Base-by-base conservation (phyloP, 1,140 invertebrate species). In the Phocides pigmalion region DNA sequence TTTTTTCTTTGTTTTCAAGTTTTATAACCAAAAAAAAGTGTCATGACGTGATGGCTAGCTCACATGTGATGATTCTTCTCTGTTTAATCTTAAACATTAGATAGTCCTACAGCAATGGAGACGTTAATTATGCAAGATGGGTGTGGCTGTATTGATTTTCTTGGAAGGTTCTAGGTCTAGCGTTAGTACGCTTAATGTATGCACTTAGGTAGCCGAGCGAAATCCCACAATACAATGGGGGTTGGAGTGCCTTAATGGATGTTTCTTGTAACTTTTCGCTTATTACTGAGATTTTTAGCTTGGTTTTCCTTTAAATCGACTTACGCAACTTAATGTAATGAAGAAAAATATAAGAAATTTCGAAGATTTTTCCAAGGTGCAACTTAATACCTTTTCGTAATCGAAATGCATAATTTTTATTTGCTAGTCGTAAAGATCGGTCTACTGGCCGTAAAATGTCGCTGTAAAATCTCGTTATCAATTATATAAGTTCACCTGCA, bases 121-220 rank as follows among this genome's bases (percentile, higher is more conserved):
- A 28, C 65, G 54, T 82, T 83, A 88, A 92, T 90, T 90, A 92
- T 91, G 84, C 87, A 90, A 82, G 81, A 76, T 80, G 90, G 90
- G 90, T 91, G 90, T 92, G 90, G 90, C 89, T 86, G 81, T 92
- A 92, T 92, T 85, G 90, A 92, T 92, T 92, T 92, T 92, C 90
- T 89, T 76, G 68, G 87, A 91, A 90, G 78, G 79, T 90, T 91
- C 88, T 91, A 89, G 87, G 77, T 84, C 77, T 89, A 84, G 77
- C 68, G 76, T 76, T 83, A 84, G 81, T 81, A 81, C 67, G 78
- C 83, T 79, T 81, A 69, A 80, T 79, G 80, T 80, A 75, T 87
- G 87, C 82, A 87, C 76, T 84, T 75, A 81, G 68, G 39, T 61
- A 72, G 53, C 68, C 82, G 64, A 79, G 70, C 74, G 69, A 72